Evolutionary conservation across 2,797 vertebrate genomes (phyloP).

Genomic region (Sebastes itinus): DNA sequence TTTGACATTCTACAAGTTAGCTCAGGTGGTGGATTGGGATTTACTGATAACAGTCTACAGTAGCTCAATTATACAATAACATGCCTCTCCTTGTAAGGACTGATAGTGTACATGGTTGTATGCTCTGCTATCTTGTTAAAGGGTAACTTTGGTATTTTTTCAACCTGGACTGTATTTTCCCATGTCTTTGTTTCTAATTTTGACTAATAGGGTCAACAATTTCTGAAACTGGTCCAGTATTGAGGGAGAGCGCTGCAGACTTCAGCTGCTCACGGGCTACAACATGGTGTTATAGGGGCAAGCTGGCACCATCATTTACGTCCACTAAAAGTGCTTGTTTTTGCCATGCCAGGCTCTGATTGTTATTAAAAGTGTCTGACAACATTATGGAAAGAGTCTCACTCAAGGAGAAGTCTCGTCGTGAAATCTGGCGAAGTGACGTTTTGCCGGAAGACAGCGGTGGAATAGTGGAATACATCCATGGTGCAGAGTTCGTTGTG

Average conservation of each 20-base stretch:
- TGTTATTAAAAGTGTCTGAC: background rate
- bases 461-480: no score
- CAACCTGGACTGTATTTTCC: background rate
- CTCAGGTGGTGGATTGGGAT: background rate
- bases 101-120: background rate
- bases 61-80: background rate
- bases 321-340: background rate
- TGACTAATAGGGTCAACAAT: background rate
- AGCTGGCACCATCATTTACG: background rate
- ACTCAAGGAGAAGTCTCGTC: no score
- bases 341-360: background rate
- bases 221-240: background rate
- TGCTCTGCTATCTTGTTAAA: constrained; percentile 14
- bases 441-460: no score
- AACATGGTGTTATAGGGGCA: background rate
- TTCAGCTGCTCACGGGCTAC: background rate
- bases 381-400: background rate
- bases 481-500: no score
- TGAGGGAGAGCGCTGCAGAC: background rate
- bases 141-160: background rate
- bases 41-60: constrained; percentile 6
- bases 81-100: background rate
- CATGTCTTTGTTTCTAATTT: background rate
- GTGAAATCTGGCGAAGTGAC: no score
- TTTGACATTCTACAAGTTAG: constrained; percentile 38